A percentile compares a stretch with the other conserved stretches of the same genome.
These are phyloP conservation scores for Cotesia typhae DNA, from an alignment of 1,140 invertebrate species.

Conservation along the genomic window DNA sequence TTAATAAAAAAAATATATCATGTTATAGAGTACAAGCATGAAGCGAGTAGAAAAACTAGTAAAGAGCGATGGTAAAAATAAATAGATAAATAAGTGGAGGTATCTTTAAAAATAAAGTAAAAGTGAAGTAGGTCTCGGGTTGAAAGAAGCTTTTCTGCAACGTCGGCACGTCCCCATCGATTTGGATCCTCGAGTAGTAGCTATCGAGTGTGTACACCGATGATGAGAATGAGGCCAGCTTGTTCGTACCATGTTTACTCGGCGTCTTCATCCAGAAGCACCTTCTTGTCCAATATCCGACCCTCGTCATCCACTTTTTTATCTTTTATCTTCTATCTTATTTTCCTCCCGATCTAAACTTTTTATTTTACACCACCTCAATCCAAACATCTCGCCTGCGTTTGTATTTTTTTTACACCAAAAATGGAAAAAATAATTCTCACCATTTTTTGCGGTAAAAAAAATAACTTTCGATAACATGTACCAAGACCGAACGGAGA, in stretches of 20 bases:
- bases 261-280: slow-evolving; percentile 37
- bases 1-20: neutral
- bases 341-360: slow-evolving; percentile 13
- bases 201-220: neutral
- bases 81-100: neutral
- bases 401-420: neutral
- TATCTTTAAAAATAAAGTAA: slow-evolving; percentile 2
- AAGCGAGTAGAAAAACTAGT: neutral
- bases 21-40: neutral
- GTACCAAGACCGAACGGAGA: neutral
- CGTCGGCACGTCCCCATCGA: slow-evolving; percentile 37
- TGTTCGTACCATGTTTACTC: slow-evolving; percentile 43
- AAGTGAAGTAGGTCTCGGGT: slow-evolving; percentile 17
- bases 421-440: neutral
- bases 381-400: neutral
- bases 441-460: neutral
- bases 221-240: slow-evolving; percentile 27
- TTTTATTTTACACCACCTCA: neutral
- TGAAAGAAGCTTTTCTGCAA: slow-evolving; percentile 31
- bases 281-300: slow-evolving; percentile 39
- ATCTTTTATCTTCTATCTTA: slow-evolving; percentile 19
- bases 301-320: slow-evolving; percentile 36
- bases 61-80: neutral
- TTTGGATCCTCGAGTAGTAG: slow-evolving; percentile 26
- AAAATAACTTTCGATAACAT: too few species aligned